Base-by-base conservation (phyloP, 2,888 invertebrate species). In the Rhingia campestris region DNA sequence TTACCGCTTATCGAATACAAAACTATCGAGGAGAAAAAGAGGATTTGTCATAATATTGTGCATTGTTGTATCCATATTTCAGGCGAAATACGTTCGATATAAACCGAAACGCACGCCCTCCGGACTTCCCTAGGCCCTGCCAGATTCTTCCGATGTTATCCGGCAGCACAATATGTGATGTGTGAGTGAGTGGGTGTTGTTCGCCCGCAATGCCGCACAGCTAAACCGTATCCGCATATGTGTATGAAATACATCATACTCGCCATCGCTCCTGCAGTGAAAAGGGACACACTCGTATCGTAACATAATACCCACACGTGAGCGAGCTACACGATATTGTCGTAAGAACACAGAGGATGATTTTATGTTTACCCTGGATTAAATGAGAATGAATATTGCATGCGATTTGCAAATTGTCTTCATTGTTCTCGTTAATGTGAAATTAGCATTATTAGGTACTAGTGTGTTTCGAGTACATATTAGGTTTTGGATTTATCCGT, bases 341-440 rank as follows among this genome's bases (percentile, higher is more conserved):
- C 84, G 80, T 84, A 74, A 84, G 79, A 80, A 84, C 70, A 75
- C 80, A 84, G 47, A 80, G 84, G 84, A 84, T 84, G 84, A 84
- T 84, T 84, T 84, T 84, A 80, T 84, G 84, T 84, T 84, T 84
- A 84, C 84, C 84, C 80, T 39, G 84, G 84, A 80, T 84, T 84
- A 84, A 84, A 84, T 84, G 84, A 70, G 84, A 80, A 84, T 84
- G 84, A 84, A 84, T 84, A 84, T 84, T 84, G 74, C 70, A 84
- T 84, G 84, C 84, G 84, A 84, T 80, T 84, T 84, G 84, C 84
- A 84, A 84, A 84, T 84, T 84, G 84, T 84, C 84, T 84, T 84
- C 84, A 84, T 84, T 84, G 84, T 84, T 84, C 84, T 84, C 74
- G 84, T 84, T 84, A 84, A 84, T 84, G 84, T 53, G 84, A 80